A percentile compares a stretch with the other conserved stretches of the same genome.
Evolutionary conservation across 1,140 invertebrate genomes (phyloP).

Genomic region (Euwallacea similis): DNA sequence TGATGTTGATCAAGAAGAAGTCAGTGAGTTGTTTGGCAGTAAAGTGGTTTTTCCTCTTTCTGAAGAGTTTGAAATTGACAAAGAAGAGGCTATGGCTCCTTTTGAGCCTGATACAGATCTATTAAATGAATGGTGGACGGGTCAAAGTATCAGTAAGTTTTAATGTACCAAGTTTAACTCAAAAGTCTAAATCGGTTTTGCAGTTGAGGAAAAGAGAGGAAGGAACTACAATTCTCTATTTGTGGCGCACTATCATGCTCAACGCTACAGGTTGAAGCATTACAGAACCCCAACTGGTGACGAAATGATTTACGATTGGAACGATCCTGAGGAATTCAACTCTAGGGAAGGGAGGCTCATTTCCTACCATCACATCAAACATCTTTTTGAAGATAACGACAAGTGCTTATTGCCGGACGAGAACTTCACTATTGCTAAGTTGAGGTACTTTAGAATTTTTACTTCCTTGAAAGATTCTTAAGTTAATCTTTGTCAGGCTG

Average conservation of each 20-base stretch:
- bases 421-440: conserved; percentile 30
- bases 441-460: conserved; percentile 14
- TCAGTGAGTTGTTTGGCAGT: conserved; percentile 14
- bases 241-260: conserved; percentile 13
- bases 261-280: conserved; percentile 20
- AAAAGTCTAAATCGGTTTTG: not conserved
- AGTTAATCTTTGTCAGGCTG: conserved; percentile 13
- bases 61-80: not conserved
- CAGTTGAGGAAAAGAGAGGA: conserved; percentile 13
- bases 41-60: conserved; percentile 6
- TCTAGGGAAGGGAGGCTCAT: conserved; percentile 33
- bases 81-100: not conserved
- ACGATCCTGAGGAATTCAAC: conserved; percentile 40
- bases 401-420: conserved; percentile 38
- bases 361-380: conserved; percentile 25
- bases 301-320: conserved; percentile 31
- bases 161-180: too few species aligned
- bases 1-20: conserved; percentile 6
- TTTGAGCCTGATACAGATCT: conserved; percentile 17
- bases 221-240: conserved; percentile 21
- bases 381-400: conserved; percentile 38
- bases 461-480: not conserved
- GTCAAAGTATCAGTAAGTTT: conserved; percentile 3
- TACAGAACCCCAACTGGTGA: conserved; percentile 1
- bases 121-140: conserved; percentile 22